These are phyloP conservation scores for Drosophila tristis DNA, from an alignment of 1,140 invertebrate genomes.

Conservation along the genomic window DNA sequence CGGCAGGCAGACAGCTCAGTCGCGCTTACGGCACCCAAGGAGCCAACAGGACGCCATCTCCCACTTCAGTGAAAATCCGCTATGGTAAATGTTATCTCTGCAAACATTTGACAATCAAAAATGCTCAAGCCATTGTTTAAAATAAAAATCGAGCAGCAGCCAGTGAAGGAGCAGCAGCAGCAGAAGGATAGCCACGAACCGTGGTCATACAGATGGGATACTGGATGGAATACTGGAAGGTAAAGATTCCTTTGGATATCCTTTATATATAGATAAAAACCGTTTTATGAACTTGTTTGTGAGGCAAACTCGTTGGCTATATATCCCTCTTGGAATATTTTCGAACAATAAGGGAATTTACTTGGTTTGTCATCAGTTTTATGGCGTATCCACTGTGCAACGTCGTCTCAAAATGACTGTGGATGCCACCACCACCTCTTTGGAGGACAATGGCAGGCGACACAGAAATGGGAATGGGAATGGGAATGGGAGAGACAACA, in stretches of 20 bases:
- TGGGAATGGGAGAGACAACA: constrained; percentile 35
- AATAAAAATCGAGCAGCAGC: constrained; percentile 76
- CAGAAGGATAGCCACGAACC: constrained; percentile 37
- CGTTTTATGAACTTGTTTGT: too few species aligned
- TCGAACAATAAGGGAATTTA: constrained; percentile 10
- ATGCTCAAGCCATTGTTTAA: constrained; percentile 80
- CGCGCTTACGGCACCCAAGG: constrained; percentile 47
- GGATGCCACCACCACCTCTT: neutral
- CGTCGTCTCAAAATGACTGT: constrained; percentile 24
- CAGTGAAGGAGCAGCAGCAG: constrained; percentile 43
- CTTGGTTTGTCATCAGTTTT: constrained; percentile 5
- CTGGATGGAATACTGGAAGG: too few species aligned
- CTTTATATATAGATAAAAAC: too few species aligned
- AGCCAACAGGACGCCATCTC: constrained; percentile 63
- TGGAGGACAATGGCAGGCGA: constrained; percentile 31
- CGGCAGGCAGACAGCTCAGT: constrained; percentile 25
- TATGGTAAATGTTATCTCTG: constrained; percentile 79
- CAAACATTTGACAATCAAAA: constrained; percentile 82
- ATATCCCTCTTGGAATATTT: too few species aligned
- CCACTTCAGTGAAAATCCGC: constrained; percentile 69
- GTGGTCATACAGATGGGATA: constrained; percentile 23
- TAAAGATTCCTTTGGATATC: too few species aligned
- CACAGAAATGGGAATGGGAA: neutral
- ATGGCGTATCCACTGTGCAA: constrained; percentile 35
- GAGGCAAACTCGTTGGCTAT: neutral